Evolutionary conservation across 1,140 invertebrate species (phyloP).

Genomic region (Centruroides vittatus): DNA sequence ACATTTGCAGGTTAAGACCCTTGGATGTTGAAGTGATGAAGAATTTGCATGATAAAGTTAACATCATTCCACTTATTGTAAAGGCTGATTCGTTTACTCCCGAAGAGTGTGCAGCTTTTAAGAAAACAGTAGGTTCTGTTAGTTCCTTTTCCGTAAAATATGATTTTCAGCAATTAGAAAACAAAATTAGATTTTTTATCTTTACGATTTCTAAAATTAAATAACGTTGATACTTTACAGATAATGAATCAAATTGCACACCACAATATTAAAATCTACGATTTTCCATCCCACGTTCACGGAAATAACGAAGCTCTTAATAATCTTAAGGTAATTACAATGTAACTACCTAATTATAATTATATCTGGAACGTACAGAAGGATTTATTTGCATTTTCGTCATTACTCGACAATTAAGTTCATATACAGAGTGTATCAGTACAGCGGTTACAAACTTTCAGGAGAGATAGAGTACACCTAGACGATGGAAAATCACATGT

Average conservation of each 20-base stretch:
- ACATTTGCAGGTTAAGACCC: constrained; percentile 53
- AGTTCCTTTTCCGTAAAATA: too few relatives aligned
- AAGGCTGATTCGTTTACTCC: constrained; percentile 98
- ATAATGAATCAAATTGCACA: constrained; percentile 93
- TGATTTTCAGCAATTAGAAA: too few relatives aligned
- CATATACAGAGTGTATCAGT: too few relatives aligned
- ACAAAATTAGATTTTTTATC: too few relatives aligned
- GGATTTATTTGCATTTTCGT: too few relatives aligned
- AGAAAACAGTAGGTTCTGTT: constrained; percentile 42
- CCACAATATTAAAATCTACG: constrained; percentile 98
- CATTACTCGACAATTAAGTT: too few relatives aligned
- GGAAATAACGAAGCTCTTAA: constrained; percentile 53
- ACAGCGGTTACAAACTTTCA: too few relatives aligned
- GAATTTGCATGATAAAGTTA: constrained; percentile 92
- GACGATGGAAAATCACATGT: too few relatives aligned
- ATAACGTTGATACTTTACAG: constrained; percentile 28
- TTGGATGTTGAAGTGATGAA: constrained; percentile 99
- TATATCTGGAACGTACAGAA: too few relatives aligned
- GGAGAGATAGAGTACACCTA: too few relatives aligned
- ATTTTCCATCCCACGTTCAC: constrained; percentile 69
- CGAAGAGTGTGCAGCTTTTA: constrained; percentile 88
- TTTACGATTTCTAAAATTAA: too few relatives aligned
- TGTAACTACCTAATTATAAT: not conserved
- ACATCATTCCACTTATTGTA: constrained; percentile 96
- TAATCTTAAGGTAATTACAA: constrained; percentile 40